Evolutionary conservation across 2,888 invertebrate species (phyloP).

Genomic region (Temnothorax ravouxi): DNA sequence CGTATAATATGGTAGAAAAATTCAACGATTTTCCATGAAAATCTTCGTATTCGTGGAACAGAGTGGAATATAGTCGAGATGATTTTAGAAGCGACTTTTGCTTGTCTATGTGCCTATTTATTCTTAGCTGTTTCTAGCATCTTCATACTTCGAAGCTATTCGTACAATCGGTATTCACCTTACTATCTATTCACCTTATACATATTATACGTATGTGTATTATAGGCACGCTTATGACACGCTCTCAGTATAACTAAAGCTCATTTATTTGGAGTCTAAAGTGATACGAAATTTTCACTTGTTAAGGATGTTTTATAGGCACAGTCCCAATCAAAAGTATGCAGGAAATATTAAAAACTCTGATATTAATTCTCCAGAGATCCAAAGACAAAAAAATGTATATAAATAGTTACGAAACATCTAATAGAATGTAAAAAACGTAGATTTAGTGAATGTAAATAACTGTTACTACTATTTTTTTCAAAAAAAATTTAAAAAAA

Average conservation of each 20-base stretch:
- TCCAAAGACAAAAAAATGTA: no score
- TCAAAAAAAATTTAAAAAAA: no score
- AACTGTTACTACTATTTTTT: no score
- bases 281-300: not conserved
- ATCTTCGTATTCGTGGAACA: slow-evolving; percentile 8
- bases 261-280: not conserved
- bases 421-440: no score
- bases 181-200: not conserved
- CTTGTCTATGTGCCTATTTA: slow-evolving; percentile 14
- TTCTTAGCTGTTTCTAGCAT: slow-evolving; percentile 35
- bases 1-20: not conserved
- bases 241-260: not conserved
- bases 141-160: not conserved
- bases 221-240: not conserved
- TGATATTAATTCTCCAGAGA: no score
- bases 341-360: no score
- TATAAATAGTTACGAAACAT: no score
- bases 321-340: no score
- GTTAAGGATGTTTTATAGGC: no score
- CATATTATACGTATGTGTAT: not conserved
- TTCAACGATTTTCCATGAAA: not conserved
- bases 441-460: no score
- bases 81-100: slow-evolving; percentile 19
- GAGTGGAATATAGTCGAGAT: slow-evolving; percentile 15
- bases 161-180: slow-evolving; percentile 3